These are phyloP conservation scores for Aythya baeri DNA, from an alignment of 2,113 vertebrate species.

Conservation along the genomic window DNA sequence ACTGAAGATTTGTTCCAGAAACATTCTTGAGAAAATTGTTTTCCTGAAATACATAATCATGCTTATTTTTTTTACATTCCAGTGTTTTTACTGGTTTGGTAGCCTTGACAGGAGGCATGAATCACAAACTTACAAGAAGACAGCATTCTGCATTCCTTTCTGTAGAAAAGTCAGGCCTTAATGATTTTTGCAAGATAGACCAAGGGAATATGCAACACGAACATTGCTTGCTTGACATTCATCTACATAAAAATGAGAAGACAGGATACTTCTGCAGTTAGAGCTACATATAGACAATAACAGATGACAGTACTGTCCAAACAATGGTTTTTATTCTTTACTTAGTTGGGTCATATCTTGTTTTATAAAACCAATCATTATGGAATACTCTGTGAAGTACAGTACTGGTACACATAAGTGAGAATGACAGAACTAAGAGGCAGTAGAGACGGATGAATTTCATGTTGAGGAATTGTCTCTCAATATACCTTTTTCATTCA, in stretches of 20 bases:
- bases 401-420: neutral
- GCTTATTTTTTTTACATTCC: conserved; percentile 67
- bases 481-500: neutral
- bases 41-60: conserved; percentile 68
- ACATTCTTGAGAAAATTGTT: conserved; percentile 71
- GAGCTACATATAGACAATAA: neutral
- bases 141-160: conserved; percentile 52
- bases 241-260: neutral
- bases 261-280: neutral
- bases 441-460: neutral
- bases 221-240: neutral
- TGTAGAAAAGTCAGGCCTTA: conserved; percentile 11
- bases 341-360: neutral
- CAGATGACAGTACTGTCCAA: neutral
- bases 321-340: neutral
- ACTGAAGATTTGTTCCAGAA: conserved; percentile 66
- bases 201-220: neutral
- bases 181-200: conserved; percentile 8
- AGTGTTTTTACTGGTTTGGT: conserved; percentile 65
- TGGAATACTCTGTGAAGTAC: neutral
- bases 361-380: neutral
- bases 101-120: conserved; percentile 62
- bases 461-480: neutral
- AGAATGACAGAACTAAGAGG: neutral
- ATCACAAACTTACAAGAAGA: conserved; percentile 58